Evolutionary conservation across 2,113 vertebrate genomes (phyloP), one percentile per base, ranked within the genome.

Genomic region (Odocoileus hemionus): DNA sequence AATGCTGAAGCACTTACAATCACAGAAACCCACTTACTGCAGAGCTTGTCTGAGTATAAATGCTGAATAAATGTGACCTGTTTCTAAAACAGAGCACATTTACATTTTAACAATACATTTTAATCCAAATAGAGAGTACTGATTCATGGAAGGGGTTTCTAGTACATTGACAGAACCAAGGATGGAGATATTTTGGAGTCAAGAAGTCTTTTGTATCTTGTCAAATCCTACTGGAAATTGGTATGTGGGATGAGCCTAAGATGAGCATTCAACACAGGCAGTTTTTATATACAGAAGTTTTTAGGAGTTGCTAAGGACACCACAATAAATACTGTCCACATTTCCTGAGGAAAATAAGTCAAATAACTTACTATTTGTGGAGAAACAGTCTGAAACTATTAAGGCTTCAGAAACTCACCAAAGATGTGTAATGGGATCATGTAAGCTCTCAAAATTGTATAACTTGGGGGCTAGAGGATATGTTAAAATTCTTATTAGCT

Each of bases 391-490:
- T 90, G 30, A 89, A 91, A 82, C 82, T 57, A 1, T 91, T 76
- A 90, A 12, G 33, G 79, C 64, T 94, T 94, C 9, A 94, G 39
- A 96, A 52, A 95, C 19, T 64, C 45, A 47, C 58, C 50, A 58
- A 97, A 96, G 92, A 96, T 95, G 57, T 96, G 25, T 86, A 61
- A 95, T 3, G 11, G 13, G 11, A 82, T 82, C 3, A 14, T n/a
- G 16, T 76, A 21, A 64, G 14, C 14, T 76, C 61, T 83, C 92
- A 92, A 94, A 52, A 45, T 92, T 92, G 28, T 83, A 1, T 64
- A 54, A 94, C 15, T 74, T 86, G 23, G 36, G 11, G 14, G 15
- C 33, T 83, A 70, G 7, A 93, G 3, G 28, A 74, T 79, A 89
- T n/a, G 79, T 61, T 95, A 91, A 96, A 96, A 86, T 58, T 64